phyloP scores from a whole-genome alignment of 92 coral and sea anemone genomes.

The Epizoanthus rinbou region DNA sequence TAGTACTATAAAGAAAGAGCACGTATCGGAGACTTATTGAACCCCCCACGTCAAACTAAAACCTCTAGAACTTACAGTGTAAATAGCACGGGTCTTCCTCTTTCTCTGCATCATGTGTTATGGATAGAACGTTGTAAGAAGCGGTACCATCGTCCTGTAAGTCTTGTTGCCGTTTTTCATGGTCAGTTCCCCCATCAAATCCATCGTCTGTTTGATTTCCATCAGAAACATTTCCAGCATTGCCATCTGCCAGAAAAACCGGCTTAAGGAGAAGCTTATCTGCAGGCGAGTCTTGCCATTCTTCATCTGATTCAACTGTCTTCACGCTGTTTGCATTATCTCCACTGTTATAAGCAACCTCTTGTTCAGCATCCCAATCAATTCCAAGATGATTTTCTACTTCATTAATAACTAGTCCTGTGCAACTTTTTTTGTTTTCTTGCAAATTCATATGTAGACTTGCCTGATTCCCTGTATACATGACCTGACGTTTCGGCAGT shows the following conservation, averaged over 20 bases:
- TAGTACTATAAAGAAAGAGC: too few relatives aligned
- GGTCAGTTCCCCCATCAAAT: not conserved
- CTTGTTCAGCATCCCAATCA: not conserved
- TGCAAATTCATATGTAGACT: too few relatives aligned
- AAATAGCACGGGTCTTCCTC: not conserved
- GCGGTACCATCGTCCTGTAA: not conserved
- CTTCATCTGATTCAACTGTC: constrained; percentile 18
- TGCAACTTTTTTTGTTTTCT: not conserved
- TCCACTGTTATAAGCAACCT: not conserved
- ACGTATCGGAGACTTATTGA: too few relatives aligned
- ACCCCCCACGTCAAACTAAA: too few relatives aligned
- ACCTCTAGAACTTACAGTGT: constrained; percentile 20
- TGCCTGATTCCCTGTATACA: too few relatives aligned
- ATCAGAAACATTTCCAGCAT: not conserved
- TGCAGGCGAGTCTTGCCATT: constrained; percentile 38
- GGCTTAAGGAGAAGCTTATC: constrained; percentile 21
- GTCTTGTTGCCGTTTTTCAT: not conserved
- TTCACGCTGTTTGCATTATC: not conserved
- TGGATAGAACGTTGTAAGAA: not conserved
- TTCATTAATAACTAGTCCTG: not conserved
- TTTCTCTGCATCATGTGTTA: not conserved
- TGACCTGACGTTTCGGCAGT: too few relatives aligned
- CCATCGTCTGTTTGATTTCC: not conserved
- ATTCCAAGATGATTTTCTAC: not conserved
- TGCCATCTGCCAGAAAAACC: constrained; percentile 13